Evolutionary conservation across 2,113 vertebrate species (phyloP).

Genomic region (Motacilla alba): DNA sequence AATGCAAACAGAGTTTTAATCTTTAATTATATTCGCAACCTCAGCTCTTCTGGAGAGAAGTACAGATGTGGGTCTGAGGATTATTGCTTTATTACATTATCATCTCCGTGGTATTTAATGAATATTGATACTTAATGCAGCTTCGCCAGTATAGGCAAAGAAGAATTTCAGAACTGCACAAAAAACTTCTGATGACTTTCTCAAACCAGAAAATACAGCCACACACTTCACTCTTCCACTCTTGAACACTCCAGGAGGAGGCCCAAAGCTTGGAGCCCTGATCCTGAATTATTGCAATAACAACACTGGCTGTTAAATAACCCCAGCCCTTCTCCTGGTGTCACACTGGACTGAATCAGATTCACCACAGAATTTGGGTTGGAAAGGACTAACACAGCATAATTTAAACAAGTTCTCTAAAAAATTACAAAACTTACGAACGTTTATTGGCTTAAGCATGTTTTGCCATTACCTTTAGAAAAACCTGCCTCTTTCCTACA

Average conservation of each 20-base stretch:
- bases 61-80: slow-evolving; percentile 64
- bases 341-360: neutral
- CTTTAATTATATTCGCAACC: slow-evolving; percentile 83
- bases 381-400: neutral
- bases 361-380: neutral
- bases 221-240: neutral
- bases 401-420: neutral
- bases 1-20: slow-evolving; percentile 84
- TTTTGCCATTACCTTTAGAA: neutral
- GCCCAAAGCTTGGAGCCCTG: neutral
- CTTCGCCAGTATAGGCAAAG: slow-evolving; percentile 54
- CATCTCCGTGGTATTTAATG: slow-evolving; percentile 77
- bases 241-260: neutral
- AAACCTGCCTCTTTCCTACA: neutral
- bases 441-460: neutral
- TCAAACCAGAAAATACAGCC: neutral
- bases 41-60: slow-evolving; percentile 70
- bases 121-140: slow-evolving; percentile 81
- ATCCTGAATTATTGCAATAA: neutral
- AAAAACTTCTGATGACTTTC: slow-evolving; percentile 57
- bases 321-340: neutral
- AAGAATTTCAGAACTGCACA: slow-evolving; percentile 27
- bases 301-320: neutral
- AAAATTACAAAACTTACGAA: neutral
- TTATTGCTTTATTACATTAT: slow-evolving; percentile 82